Conservation (phyloP, 2,113 vertebrate genomes). For the Malurus elegans region DNA sequence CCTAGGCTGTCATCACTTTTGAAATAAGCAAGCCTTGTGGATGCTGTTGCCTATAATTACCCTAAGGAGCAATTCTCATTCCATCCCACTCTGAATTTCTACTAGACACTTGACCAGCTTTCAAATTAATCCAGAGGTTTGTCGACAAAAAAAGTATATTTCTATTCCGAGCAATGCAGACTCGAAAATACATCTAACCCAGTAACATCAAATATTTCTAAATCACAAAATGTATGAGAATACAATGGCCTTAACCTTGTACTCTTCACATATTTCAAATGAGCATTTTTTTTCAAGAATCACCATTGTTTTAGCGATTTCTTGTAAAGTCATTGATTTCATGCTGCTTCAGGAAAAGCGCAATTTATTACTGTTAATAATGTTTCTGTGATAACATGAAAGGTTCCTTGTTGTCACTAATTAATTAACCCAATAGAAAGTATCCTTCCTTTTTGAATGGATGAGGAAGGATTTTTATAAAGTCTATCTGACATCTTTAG, state of each 20-base stretch:
- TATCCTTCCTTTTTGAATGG: neutral
- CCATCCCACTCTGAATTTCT: neutral
- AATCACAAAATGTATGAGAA: neutral
- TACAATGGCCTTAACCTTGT: neutral
- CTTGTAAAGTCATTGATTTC: conserved; percentile 34
- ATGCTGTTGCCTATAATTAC: neutral
- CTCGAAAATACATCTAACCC: neutral
- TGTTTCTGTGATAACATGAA: neutral
- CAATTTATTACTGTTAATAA: conserved; percentile 17
- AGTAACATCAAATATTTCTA: neutral
- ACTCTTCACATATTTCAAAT: neutral
- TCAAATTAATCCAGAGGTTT: neutral
- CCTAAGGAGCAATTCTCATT: neutral
- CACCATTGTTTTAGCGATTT: neutral
- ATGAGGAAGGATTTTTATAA: neutral
- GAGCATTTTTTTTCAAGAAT: neutral
- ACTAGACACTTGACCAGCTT: neutral
- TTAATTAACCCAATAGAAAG: conserved; percentile 19
- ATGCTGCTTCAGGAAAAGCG: neutral
- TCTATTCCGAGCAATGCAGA: neutral
- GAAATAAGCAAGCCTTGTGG: neutral
- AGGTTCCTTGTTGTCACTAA: neutral
- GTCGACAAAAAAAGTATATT: neutral
- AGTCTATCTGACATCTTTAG: neutral
- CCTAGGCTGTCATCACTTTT: neutral